Base-by-base conservation (phyloP, 2,888 invertebrate species). In the Drosophila cognata region DNA sequence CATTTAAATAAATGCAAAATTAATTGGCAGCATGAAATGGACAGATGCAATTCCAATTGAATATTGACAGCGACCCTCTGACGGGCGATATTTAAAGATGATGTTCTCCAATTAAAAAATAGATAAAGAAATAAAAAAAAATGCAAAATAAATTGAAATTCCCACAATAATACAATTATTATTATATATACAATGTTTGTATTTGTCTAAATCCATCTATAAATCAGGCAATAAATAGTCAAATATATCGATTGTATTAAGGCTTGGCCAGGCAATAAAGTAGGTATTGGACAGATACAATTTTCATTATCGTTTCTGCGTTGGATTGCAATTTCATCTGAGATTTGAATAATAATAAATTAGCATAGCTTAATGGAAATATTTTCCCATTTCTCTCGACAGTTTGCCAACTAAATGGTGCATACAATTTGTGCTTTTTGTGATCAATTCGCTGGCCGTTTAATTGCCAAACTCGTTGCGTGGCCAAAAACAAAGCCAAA, bases 291-390 rank as follows among this genome's bases (percentile, higher is more conserved):
- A 4, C 7, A 43, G 35, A 56, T 13, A 25, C 2, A 35, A 50
- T 35, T 18, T 50, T 28, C 31, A 52, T 43, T 58, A 68, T 51
- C 41, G 59, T 33, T 60, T 51, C 18, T 16, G 33, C 25, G 3
- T 8, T 38, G 31, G 43, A 56, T 35, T 35, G 13, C 8, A 70
- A 71, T 52, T 51, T 38, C 48, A 60, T 64, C 56, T 77, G 62
- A 68, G 74, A 78, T 84, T 82, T 64, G 66, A 90, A 90, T 86
- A 88, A 79, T 56, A 77, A 84, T 86, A 90, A 86, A 86, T 89
- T 72, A 72, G 53, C 79, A 71, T 56, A 70, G 68, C 59, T 52
- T 61, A 10, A 28, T 11, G 36, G 28, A 50, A 77, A 56, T 71
- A 71, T 60, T 72, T 57, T 48, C 28, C 11, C 33, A 29, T 43